These are phyloP conservation scores for Euplagia quadripunctaria DNA, from an alignment of 2,888 invertebrate genomes.

Conservation along the genomic window DNA sequence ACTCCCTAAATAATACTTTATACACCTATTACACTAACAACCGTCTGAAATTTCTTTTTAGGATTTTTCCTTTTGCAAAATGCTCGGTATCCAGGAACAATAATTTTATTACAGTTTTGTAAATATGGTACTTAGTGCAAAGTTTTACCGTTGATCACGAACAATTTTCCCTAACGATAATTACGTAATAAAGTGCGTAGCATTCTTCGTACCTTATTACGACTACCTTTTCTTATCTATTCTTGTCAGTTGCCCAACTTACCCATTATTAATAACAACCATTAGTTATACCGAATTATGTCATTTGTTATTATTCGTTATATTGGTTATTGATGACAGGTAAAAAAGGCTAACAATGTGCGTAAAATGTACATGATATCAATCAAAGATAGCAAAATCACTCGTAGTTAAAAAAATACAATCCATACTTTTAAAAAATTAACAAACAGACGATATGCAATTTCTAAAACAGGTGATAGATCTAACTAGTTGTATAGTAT, in stretches of 20 bases:
- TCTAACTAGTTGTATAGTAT: not conserved
- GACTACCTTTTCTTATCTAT: constrained; percentile 58
- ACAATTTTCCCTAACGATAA: constrained; percentile 57
- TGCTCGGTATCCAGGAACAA: constrained; percentile 36
- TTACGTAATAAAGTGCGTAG: constrained; percentile 55
- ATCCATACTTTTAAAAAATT: not conserved
- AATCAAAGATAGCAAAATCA: not conserved
- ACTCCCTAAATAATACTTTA: constrained; percentile 27
- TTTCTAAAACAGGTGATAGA: not conserved
- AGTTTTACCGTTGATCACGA: constrained; percentile 53
- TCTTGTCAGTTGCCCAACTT: constrained; percentile 50
- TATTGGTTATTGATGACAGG: constrained; percentile 19
- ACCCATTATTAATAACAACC: constrained; percentile 61
- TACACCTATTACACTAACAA: constrained; percentile 28
- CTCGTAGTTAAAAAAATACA: not conserved
- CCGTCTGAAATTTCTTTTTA: constrained; percentile 31
- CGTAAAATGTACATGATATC: not conserved
- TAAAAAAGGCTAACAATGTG: not conserved
- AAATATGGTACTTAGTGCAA: constrained; percentile 28
- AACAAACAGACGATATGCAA: not conserved
- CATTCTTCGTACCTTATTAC: constrained; percentile 54
- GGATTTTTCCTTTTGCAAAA: constrained; percentile 34
- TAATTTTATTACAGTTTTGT: constrained; percentile 43
- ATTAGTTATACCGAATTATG: constrained; percentile 41
- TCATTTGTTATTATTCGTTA: constrained; percentile 37